Percentiles rank a stretch among this genome's conserved stretches.
Evolutionary conservation across 2,888 invertebrate genomes (phyloP).

Genomic region (Dicyrtoma fusca): DNA sequence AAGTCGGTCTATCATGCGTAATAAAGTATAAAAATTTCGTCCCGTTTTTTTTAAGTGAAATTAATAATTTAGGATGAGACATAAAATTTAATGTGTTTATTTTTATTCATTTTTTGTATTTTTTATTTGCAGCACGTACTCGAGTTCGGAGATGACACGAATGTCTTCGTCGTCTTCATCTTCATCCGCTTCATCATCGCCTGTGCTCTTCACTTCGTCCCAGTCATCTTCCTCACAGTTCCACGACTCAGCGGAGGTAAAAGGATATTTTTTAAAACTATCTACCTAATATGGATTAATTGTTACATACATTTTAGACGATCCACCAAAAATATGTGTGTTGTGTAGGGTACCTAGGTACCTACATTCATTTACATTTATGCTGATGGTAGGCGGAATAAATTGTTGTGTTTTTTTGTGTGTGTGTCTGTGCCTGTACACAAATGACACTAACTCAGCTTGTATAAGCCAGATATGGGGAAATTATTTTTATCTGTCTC

Average conservation of each 20-base stretch:
- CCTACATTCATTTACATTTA: too few species aligned
- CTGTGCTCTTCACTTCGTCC: conserved; percentile 52
- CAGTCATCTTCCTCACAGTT: conserved; percentile 47
- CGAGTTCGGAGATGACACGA: conserved; percentile 57
- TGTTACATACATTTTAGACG: background rate
- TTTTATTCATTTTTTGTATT: background rate
- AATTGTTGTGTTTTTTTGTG: background rate
- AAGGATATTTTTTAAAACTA: conserved; percentile 13
- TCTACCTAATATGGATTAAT: background rate
- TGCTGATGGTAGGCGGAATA: too few species aligned
- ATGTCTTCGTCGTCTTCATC: conserved; percentile 55
- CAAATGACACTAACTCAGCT: background rate
- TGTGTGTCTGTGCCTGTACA: background rate
- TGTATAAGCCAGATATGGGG: background rate
- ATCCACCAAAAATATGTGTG: too few species aligned
- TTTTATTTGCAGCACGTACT: conserved; percentile 52
- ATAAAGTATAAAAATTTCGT: background rate
- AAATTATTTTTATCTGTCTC: conserved; percentile 24
- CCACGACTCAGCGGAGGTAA: conserved; percentile 55
- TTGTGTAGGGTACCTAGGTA: too few species aligned
- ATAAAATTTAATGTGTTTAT: conserved; percentile 10
- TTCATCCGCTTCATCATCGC: conserved; percentile 55
- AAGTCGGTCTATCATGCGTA: too few species aligned
- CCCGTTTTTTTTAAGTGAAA: background rate
- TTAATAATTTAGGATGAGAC: background rate